phyloP scores from a whole-genome alignment of 1,140 invertebrate species.

The Caerostris extrusa region DNA sequence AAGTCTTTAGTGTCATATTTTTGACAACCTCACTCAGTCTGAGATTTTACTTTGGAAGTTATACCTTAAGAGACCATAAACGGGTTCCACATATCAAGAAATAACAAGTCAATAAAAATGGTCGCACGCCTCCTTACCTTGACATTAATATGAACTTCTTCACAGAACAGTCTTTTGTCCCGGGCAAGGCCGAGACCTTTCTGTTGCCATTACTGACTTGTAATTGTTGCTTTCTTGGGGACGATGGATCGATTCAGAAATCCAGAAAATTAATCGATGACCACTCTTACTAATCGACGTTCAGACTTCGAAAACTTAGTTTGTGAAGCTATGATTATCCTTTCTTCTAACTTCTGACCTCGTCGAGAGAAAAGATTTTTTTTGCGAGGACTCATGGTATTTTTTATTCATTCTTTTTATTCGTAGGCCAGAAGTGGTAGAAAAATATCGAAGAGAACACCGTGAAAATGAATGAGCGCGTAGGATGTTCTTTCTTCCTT shows the following conservation, averaged over 20 bases:
- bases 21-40: too few relatives aligned
- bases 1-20: too few relatives aligned
- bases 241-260: slow-evolving; percentile 8
- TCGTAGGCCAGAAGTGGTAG: too few relatives aligned
- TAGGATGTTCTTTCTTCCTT: too few relatives aligned
- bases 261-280: slow-evolving; percentile 19
- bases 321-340: background rate
- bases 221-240: slow-evolving; percentile 31
- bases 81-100: slow-evolving; percentile 1
- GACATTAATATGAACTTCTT: slow-evolving; percentile 51
- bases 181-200: slow-evolving; percentile 49
- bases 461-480: too few relatives aligned
- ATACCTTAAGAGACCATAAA: background rate
- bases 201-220: slow-evolving; percentile 30
- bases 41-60: background rate
- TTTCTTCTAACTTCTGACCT: background rate
- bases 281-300: background rate
- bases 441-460: too few relatives aligned
- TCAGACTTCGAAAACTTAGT: background rate
- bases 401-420: too few relatives aligned
- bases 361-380: background rate
- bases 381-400: background rate
- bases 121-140: slow-evolving; percentile 24
- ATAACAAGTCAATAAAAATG: slow-evolving; percentile 11
- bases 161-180: slow-evolving; percentile 2